Percentiles rank a stretch among this genome's conserved stretches.
These are phyloP conservation scores for Bradypodion ventrale DNA, from an alignment of 2,797 vertebrate genomes.

Conservation along the genomic window DNA sequence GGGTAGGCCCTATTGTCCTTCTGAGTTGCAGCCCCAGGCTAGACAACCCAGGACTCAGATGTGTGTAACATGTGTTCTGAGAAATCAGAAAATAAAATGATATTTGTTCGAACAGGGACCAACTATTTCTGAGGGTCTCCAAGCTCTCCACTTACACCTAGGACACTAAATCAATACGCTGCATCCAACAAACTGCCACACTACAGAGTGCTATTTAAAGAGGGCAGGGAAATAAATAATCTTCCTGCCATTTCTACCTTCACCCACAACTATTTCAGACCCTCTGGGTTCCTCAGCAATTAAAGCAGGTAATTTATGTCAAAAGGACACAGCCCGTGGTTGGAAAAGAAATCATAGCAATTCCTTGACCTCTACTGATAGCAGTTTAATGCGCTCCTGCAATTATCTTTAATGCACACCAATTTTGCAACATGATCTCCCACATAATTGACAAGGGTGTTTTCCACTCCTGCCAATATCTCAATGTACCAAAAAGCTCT, in stretches of 20 bases:
- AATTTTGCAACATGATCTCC: not conserved
- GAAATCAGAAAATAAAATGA: not conserved
- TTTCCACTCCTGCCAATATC: not conserved
- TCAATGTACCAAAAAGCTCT: not conserved
- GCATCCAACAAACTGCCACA: not conserved
- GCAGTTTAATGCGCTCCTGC: not conserved
- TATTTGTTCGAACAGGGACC: too few species aligned
- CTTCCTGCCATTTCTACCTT: not conserved
- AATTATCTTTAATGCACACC: not conserved
- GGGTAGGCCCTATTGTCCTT: too few species aligned
- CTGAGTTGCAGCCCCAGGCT: too few species aligned
- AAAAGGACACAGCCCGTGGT: not conserved
- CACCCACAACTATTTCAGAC: not conserved
- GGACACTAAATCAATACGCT: not conserved
- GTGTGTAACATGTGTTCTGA: too few species aligned
- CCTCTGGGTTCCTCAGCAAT: not conserved
- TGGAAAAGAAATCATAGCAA: not conserved
- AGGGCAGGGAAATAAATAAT: not conserved
- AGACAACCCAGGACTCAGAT: too few species aligned
- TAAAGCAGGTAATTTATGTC: not conserved
- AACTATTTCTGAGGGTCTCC: too few species aligned
- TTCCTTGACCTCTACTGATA: not conserved
- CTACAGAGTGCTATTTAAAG: not conserved
- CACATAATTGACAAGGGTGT: not conserved
- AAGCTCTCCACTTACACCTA: not conserved